Evolutionary conservation across 2,113 vertebrate genomes (phyloP), one percentile per base, ranked within the genome.

Genomic region (Amia ocellicauda): DNA sequence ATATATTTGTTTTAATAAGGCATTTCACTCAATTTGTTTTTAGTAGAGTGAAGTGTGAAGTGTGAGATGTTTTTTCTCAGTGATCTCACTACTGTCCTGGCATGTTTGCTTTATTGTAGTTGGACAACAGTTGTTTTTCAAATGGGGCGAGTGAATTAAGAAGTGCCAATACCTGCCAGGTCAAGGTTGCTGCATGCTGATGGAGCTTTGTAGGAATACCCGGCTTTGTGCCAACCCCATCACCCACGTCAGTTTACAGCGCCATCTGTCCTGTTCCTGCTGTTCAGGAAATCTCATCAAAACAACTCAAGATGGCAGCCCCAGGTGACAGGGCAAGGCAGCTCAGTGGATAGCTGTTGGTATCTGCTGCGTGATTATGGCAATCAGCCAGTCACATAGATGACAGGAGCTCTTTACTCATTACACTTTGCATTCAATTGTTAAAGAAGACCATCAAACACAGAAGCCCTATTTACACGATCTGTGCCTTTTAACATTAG

Each of bases 231-330:
- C 83, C 77, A 81, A 61, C 60, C 67, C 63, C 55, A 56, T 75
- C 66, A 71, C 66, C 69, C 45, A 64, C 62, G 69, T 75, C 77
- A 80, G 79, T 78, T 76, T 71, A 73, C 70, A 50, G 71, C 16
- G 69, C 80, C 80, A 82, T 84, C 80, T 79, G 82, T 76, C 49
- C 67, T 64, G 66, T 63, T 71, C 78, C 74, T 69, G 54, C 67
- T 47, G 62, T 69, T 71, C 77, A 80, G 65, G 74, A 69, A 64
- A 73, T 69, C 71, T 78, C 79, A 59, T 83, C 76, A 77, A 82
- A 82, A 83, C 71, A 80, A 80, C 79, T 79, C 82, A 80, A 79
- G 77, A 83, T 80, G 78, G 81, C 73, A 71, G 76, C 79, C 80
- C 74, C 75, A 74, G 77, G 80, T 77, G 79, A 76, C 66, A 62